These are phyloP conservation scores for Panulirus ornatus DNA, from an alignment of 1,140 invertebrate species.

Conservation along the genomic window DNA sequence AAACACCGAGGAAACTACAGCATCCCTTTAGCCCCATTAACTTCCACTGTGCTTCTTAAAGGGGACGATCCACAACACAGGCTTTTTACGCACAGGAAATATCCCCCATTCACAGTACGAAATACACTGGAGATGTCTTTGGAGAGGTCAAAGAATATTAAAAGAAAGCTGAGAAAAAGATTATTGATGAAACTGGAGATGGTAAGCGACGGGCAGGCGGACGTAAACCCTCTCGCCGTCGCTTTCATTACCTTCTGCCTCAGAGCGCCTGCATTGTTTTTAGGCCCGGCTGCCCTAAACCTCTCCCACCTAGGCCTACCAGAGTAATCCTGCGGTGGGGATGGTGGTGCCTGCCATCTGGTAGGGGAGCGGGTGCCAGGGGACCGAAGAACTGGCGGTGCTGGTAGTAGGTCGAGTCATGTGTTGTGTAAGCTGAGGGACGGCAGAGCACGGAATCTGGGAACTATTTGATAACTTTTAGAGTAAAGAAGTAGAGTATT, in stretches of 20 bases:
- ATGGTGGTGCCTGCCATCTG: conserved; percentile 13
- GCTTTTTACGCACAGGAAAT: too few species aligned
- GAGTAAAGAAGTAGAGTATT: not conserved
- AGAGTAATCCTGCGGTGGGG: conserved; percentile 60
- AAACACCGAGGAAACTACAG: too few species aligned
- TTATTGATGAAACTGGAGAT: conserved; percentile 18
- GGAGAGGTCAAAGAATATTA: too few species aligned
- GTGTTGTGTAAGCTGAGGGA: not conserved
- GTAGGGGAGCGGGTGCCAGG: conserved; percentile 10
- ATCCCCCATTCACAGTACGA: too few species aligned
- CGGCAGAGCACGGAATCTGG: not conserved
- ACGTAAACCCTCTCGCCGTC: not conserved
- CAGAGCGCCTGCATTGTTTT: conserved; percentile 49
- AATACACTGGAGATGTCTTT: too few species aligned
- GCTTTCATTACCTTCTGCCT: not conserved
- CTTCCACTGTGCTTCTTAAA: too few species aligned
- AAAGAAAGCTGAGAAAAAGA: too few species aligned
- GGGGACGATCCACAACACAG: too few species aligned
- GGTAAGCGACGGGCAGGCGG: conserved; percentile 5
- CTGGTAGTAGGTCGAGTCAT: not conserved
- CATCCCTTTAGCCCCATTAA: too few species aligned
- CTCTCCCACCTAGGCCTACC: conserved; percentile 53
- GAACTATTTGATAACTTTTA: too few species aligned
- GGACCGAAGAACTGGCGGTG: not conserved
- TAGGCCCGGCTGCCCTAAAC: conserved; percentile 54